These are phyloP conservation scores for Camelus dromedarius DNA, from an alignment of 2,113 vertebrate species.

Conservation along the genomic window DNA sequence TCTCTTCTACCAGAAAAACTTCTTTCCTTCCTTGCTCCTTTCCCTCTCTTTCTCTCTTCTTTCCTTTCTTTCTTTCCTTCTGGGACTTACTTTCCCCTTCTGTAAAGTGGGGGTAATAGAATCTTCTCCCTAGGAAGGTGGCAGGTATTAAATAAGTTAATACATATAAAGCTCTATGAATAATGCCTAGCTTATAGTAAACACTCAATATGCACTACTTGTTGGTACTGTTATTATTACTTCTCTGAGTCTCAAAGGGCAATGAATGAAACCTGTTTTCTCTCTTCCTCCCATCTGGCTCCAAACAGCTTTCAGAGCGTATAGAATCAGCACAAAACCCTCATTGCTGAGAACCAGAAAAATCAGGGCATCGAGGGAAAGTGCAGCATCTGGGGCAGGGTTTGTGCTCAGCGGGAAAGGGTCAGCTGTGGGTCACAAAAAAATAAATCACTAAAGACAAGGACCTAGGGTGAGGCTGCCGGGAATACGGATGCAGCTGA, in stretches of 20 bases:
- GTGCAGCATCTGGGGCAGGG: constrained; percentile 49
- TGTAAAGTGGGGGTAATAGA: not conserved
- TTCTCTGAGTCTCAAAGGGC: constrained; percentile 30
- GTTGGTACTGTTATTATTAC: not conserved
- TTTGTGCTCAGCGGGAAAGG: constrained; percentile 18
- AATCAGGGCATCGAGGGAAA: constrained; percentile 39
- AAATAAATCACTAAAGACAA: constrained; percentile 45
- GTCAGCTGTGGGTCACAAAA: constrained; percentile 69
- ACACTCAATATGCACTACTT: not conserved
- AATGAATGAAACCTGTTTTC: constrained; percentile 64
- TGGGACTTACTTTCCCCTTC: not conserved
- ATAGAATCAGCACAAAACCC: constrained; percentile 69
- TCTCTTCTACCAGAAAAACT: not conserved
- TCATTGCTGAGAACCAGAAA: constrained; percentile 66
- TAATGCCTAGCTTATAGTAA: not conserved
- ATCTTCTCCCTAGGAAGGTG: not conserved
- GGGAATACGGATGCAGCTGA: not conserved
- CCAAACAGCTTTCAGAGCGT: constrained; percentile 64
- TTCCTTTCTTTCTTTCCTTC: not conserved
- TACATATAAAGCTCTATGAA: not conserved
- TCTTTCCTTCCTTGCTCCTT: not conserved
- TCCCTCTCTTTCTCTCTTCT: not conserved
- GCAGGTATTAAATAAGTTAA: not conserved
- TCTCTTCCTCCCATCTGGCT: constrained; percentile 73
- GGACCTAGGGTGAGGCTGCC: not conserved